A percentile compares a stretch with the other conserved stretches of the same genome.
Conservation (phyloP, 1,140 invertebrate genomes). For the Hypothenemus hampei region DNA sequence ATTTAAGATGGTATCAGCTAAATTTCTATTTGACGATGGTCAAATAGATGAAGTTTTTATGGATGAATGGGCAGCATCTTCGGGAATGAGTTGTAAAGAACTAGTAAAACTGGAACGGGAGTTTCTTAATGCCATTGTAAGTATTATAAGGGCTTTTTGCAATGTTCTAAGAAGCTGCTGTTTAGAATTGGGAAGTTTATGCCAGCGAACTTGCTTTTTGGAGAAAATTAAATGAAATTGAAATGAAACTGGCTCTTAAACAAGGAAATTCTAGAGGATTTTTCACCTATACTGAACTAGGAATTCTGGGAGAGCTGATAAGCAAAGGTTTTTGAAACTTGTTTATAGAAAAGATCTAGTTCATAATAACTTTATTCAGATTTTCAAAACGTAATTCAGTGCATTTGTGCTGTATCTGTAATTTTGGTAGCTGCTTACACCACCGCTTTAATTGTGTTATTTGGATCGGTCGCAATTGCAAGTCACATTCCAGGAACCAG, state of each 20-base stretch:
- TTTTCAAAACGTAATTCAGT: conserved; percentile 50
- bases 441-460: conserved; percentile 62
- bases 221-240: conserved; percentile 60
- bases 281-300: conserved; percentile 81
- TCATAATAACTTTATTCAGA: conserved; percentile 33
- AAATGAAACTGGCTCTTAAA: conserved; percentile 62
- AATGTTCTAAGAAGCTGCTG: conserved; percentile 17
- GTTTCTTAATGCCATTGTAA: conserved; percentile 87
- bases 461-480: conserved; percentile 63
- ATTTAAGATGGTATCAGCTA: conserved; percentile 86
- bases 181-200: conserved; percentile 79
- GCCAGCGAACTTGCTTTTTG: conserved; percentile 68
- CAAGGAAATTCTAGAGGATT: conserved; percentile 68
- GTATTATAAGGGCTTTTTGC: conserved; percentile 31
- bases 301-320: conserved; percentile 54
- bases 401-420: conserved; percentile 56
- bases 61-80: conserved; percentile 82
- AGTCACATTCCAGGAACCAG: conserved; percentile 53
- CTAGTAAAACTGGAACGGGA: conserved; percentile 81
- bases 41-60: conserved; percentile 85
- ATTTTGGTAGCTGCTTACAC: conserved; percentile 67
- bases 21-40: conserved; percentile 89
- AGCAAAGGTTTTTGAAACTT: background rate
- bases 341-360: background rate
- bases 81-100: conserved; percentile 64